Percentiles rank a stretch among this genome's conserved stretches.
Conservation (phyloP, 2,888 invertebrate genomes). For the Meandrusa payeni region DNA sequence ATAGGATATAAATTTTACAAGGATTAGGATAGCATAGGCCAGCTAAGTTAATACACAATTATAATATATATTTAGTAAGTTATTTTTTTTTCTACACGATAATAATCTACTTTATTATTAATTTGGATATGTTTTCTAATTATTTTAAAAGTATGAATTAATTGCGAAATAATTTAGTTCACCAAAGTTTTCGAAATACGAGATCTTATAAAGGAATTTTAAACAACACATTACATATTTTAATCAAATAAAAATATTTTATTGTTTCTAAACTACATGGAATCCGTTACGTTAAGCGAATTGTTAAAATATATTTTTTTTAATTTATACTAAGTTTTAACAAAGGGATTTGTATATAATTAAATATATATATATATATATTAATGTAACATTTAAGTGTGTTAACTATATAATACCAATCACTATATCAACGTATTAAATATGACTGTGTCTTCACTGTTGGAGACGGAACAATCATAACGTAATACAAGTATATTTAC, state of each 20-base stretch:
- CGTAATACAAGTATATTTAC: too few relatives aligned
- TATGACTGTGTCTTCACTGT: too few relatives aligned
- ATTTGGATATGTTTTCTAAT: constrained; percentile 31
- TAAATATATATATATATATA: neutral
- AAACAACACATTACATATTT: constrained; percentile 29
- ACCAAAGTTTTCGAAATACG: constrained; percentile 42
- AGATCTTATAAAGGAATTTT: constrained; percentile 46
- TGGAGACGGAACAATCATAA: too few relatives aligned
- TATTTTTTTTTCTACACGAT: constrained; percentile 22
- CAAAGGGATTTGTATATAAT: constrained; percentile 18
- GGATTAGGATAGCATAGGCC: too few relatives aligned
- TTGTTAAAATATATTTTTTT: constrained; percentile 29
- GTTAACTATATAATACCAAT: too few relatives aligned
- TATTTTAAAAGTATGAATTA: constrained; percentile 32
- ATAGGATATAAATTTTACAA: too few relatives aligned
- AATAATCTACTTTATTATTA: constrained; percentile 22
- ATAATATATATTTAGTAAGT: constrained; percentile 22
- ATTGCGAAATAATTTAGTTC: constrained; percentile 26
- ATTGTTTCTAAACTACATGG: constrained; percentile 37
- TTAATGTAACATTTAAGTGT: neutral
- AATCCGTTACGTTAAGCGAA: constrained; percentile 30
- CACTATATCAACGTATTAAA: too few relatives aligned
- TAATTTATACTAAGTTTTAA: constrained; percentile 23
- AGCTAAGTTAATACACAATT: constrained; percentile 11
- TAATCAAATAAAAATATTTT: constrained; percentile 29